These are phyloP conservation scores for Chirona hameri DNA, from an alignment of 2,888 invertebrate species.

Conservation along the genomic window DNA sequence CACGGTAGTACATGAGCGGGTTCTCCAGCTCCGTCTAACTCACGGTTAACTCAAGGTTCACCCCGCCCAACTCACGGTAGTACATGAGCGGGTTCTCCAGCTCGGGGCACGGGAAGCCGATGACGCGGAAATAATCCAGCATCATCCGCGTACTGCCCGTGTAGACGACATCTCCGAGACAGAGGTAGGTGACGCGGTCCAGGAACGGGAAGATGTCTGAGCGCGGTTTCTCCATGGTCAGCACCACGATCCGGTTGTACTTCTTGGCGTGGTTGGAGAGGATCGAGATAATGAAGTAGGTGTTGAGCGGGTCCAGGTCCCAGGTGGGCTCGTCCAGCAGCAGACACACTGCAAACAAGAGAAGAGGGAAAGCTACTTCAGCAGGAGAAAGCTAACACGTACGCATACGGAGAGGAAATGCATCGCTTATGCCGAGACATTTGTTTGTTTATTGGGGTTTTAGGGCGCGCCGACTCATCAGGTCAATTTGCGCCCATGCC, in stretches of 20 bases:
- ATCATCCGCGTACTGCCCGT: conserved; percentile 87
- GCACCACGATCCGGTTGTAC: conserved; percentile 80
- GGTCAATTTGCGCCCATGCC: no score
- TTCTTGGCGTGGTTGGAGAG: conserved; percentile 81
- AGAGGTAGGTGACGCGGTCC: conserved; percentile 80
- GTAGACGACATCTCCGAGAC: conserved; percentile 86
- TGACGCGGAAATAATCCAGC: conserved; percentile 88
- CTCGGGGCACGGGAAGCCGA: conserved; percentile 95
- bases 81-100: conserved; percentile 98
- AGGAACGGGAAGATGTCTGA: conserved; percentile 94
- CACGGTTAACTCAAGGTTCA: no score
- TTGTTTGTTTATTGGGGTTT: no score
- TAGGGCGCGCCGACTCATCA: no score
- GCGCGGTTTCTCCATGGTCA: conserved; percentile 90
- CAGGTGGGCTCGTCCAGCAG: conserved; percentile 90
- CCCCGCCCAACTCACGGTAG: conserved; percentile 66
- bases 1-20: conserved; percentile 95
- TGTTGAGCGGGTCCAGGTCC: conserved; percentile 90
- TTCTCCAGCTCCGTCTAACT: conserved; percentile 95
- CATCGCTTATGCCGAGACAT: no score
- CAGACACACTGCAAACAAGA: conserved; percentile 63
- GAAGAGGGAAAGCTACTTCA: no score
- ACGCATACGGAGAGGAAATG: no score
- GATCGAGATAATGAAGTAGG: conserved; percentile 90
- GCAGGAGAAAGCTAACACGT: no score